Evolutionary conservation across 2,797 vertebrate species (phyloP).

Genomic region (Platyrinchus mystaceus): DNA sequence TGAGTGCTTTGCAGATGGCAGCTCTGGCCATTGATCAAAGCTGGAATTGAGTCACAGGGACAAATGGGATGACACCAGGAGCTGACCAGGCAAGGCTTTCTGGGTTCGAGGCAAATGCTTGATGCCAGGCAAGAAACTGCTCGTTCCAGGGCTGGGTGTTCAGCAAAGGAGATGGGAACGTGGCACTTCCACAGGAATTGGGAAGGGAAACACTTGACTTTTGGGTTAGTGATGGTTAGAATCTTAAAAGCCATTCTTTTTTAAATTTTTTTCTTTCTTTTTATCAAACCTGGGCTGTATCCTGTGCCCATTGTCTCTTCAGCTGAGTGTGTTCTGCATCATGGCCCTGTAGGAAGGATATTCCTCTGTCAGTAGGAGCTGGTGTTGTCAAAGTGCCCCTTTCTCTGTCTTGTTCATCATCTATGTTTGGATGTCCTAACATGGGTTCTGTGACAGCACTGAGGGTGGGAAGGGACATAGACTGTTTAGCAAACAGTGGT

Average conservation of each 20-base stretch:
- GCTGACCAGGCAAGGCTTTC: not conserved
- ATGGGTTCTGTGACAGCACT: not conserved
- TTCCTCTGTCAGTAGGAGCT: not conserved
- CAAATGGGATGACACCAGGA: not conserved
- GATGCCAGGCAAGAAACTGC: not conserved
- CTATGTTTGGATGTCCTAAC: not conserved
- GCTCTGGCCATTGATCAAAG: not conserved
- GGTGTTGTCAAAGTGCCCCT: not conserved
- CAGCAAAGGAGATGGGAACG: fast-evolving
- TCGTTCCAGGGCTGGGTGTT: fast-evolving
- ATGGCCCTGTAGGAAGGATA: not conserved
- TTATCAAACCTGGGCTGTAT: not conserved
- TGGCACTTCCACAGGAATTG: not conserved
- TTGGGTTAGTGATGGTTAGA: not conserved
- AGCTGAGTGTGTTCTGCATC: not conserved
- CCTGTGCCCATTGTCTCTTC: not conserved
- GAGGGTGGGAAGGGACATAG: not conserved
- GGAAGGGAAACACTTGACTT: not conserved
- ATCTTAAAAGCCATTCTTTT: not conserved
- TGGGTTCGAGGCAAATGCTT: not conserved
- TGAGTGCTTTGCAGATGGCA: conserved; percentile 26
- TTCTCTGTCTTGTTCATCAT: not conserved
- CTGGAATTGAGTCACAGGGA: not conserved
- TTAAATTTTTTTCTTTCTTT: not conserved
- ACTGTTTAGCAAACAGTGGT: not conserved